Evolutionary conservation across 1,140 invertebrate genomes (phyloP), one percentile per base, ranked within the genome.

Genomic region (Penaeus japonicus): DNA sequence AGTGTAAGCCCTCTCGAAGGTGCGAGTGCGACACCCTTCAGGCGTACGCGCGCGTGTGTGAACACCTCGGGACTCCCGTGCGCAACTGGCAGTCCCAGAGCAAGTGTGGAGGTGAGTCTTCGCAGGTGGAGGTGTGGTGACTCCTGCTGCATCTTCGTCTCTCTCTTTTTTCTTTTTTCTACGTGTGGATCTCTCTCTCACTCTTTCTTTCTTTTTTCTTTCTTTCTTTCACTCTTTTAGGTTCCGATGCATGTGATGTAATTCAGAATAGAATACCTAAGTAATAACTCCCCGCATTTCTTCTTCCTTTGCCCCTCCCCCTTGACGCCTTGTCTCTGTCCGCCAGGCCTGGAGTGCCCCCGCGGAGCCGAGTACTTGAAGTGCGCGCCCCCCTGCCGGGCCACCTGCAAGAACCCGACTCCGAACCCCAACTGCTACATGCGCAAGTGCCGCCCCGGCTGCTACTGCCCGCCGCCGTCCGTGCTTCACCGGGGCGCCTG

Each of bases 11-110:
- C n/a, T 94, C 94, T 3, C 93, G 94, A 57, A 93, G 94, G 85
- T 98, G 97, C 91, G 96, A 97, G 92, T 98, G 97, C 92, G 97
- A 98, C 91, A 96, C 96, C 77, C 95, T 98, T 89, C 95, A 95
- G 83, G 97, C 97, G 0, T 98, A 98, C 92, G 96, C 96, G 4
- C 95, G 96, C 89, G 96, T 97, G 92, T 98, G 97, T 92, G 93
- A 95, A 73, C 93, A 96, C 7, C 92, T 96, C 15, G 97, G 96
- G 7, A 83, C 93, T n/a, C 80, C 91, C 27, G 90, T 93, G 24
- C 32, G 22, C 24, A 89, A 92, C 94, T 96, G 57, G 94, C 94
- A 86, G 4, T 70, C 57, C 15, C 20, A 32, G 2, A 88, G 86
- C 47, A 82, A 82, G 2, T 88, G 86, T 57, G 86, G 86, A 77